phyloP scores from a whole-genome alignment of 2,113 vertebrate genomes.

The Anolis sagrei region DNA sequence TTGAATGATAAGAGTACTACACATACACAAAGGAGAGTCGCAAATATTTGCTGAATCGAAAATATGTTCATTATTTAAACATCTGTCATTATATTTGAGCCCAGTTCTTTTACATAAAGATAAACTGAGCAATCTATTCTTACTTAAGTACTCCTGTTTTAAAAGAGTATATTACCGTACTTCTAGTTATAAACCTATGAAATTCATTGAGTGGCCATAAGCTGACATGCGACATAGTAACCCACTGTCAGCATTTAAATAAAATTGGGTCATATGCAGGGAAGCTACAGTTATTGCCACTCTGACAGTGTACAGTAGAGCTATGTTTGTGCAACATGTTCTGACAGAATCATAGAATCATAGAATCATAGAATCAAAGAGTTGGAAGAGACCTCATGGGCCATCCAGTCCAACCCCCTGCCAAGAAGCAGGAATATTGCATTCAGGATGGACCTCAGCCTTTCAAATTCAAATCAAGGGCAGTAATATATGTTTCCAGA shows the following conservation, averaged over 20 bases:
- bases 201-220: no score
- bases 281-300: slow-evolving; percentile 59
- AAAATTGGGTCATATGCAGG: slow-evolving; percentile 63
- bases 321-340: slow-evolving; percentile 70
- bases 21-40: slow-evolving; percentile 61
- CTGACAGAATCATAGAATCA: no score
- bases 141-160: slow-evolving; percentile 70
- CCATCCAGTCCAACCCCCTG: no score
- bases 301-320: slow-evolving; percentile 59
- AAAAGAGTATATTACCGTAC: slow-evolving; percentile 70
- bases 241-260: slow-evolving; percentile 63
- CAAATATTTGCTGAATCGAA: slow-evolving; percentile 49
- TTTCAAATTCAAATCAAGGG: slow-evolving; percentile 65
- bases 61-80: slow-evolving; percentile 72
- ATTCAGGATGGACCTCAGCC: slow-evolving; percentile 77
- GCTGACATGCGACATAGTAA: no score
- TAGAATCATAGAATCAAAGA: no score
- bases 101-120: slow-evolving; percentile 68
- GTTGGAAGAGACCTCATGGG: no score
- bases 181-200: slow-evolving; percentile 64
- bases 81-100: slow-evolving; percentile 69
- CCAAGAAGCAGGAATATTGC: no score
- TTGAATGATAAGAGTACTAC: slow-evolving; percentile 48
- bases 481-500: slow-evolving; percentile 58
- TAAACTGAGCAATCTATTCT: slow-evolving; percentile 69